Base-by-base conservation (phyloP, 2,113 vertebrate species). In the Ailuropoda melanoleuca region DNA sequence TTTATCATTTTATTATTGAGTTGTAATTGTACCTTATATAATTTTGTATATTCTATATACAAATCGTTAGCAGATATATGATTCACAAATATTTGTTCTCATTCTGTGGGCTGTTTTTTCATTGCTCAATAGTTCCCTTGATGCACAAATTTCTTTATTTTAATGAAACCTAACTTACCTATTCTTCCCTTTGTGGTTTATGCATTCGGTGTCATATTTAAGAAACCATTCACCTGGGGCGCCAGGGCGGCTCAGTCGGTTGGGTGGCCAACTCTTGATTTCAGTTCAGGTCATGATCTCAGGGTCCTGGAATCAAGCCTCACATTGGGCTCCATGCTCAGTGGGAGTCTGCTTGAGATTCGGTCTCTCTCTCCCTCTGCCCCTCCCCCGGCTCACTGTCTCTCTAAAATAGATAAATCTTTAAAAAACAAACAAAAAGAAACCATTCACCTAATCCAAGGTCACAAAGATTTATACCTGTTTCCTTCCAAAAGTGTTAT, bases 21-120 rank as follows among this genome's bases (percentile, higher is more conserved):
- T 53, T 34, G 70, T 55, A 13, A 14, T 34, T 8, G 10, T 3
- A 6, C 14, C 0, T 19, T 29, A 8, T 19, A 0, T 29, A 46
- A 14, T 13, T 26, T 66, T 9, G 9, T n/a, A 2, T 6, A 1
- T 18, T 26, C 64, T 19, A 18, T 48, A 81, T 31, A 46, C 48
- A 8, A 46, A 34, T 43, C 26, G 7, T 26, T 4, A 23, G 48
- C 66, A 50, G 9, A 21, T 6, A 9, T 3, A 10, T 21, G 43
- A 56, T 11, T 23, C 9, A 12, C 34, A 17, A 31, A 23, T 26
- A 26, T 43, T 18, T 53, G 9, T 21, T 93, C 68, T 15, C 7
- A 17, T 55, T 18, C 56, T 29, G 43, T 64, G 70, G 17, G 56
- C 2, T 9, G 34, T 43, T n/a, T 43, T 3, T 18, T 39, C 2